Conservation (phyloP, 2,888 invertebrate species). For the Drosophila trichaetosa region DNA sequence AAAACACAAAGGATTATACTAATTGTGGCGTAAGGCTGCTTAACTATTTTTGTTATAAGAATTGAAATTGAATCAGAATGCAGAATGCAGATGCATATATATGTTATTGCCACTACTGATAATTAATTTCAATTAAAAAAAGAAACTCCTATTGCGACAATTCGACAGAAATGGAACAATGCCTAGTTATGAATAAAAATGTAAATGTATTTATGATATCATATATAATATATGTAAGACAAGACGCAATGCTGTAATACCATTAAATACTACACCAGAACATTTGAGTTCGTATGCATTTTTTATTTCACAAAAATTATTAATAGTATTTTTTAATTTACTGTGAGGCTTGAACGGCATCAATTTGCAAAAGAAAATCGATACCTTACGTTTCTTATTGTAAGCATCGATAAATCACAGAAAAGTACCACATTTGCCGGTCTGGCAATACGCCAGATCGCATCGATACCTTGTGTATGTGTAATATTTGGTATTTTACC, state of each 20-base stretch:
- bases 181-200: conserved; percentile 69
- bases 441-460: conserved; percentile 17
- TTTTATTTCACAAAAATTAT: conserved; percentile 1
- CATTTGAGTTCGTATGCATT: conserved; percentile 32
- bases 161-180: conserved; percentile 39
- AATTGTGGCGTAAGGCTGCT: conserved; percentile 46
- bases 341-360: background rate
- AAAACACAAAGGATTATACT: conserved; percentile 37
- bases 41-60: conserved; percentile 74
- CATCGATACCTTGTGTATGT: too few relatives aligned
- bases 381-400: background rate
- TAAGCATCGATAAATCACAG: conserved; percentile 10
- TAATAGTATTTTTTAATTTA: background rate
- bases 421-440: background rate
- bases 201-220: conserved; percentile 71
- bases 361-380: background rate
- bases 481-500: conserved; percentile 33
- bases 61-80: conserved; percentile 32
- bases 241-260: conserved; percentile 77
- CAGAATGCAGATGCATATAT: conserved; percentile 24
- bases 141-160: conserved; percentile 45
- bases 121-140: conserved; percentile 67
- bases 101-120: conserved; percentile 75
- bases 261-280: conserved; percentile 73
- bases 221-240: conserved; percentile 71